A percentile compares a stretch with the other conserved stretches of the same genome.
phyloP scores from a whole-genome alignment of 2,113 vertebrate genomes.

The Xenopus borealis region DNA sequence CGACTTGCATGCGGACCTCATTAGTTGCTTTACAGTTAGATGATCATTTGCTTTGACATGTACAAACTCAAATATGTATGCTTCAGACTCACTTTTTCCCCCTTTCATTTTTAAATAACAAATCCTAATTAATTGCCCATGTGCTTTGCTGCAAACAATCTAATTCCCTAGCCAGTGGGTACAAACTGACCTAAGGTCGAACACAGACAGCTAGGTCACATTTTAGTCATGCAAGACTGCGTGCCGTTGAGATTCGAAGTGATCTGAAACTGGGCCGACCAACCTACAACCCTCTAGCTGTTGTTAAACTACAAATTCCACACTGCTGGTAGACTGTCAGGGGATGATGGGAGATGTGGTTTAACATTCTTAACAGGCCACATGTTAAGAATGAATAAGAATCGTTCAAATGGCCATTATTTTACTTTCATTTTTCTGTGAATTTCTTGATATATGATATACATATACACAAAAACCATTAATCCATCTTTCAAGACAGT shows the following conservation, averaged over 20 bases:
- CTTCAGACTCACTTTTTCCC: constrained; percentile 37
- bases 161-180: constrained; percentile 46
- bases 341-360: no score
- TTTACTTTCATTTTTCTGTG: no score
- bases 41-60: constrained; percentile 56
- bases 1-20: constrained; percentile 41
- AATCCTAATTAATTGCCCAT: constrained; percentile 55
- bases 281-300: background rate
- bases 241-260: background rate
- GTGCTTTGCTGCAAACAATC: constrained; percentile 49
- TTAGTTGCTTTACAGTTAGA: constrained; percentile 45
- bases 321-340: no score
- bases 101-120: constrained; percentile 53
- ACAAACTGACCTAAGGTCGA: constrained; percentile 48
- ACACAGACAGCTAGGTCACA: constrained; percentile 28
- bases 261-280: background rate
- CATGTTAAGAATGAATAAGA: no score
- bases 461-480: no score
- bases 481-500: no score
- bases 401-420: no score
- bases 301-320: no score
- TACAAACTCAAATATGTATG: constrained; percentile 51
- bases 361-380: no score
- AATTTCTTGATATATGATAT: no score
- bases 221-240: constrained; percentile 31